Evolutionary conservation across 2,797 vertebrate genomes (phyloP), one percentile per base, ranked within the genome.

Genomic region (Pristis pectinata): DNA sequence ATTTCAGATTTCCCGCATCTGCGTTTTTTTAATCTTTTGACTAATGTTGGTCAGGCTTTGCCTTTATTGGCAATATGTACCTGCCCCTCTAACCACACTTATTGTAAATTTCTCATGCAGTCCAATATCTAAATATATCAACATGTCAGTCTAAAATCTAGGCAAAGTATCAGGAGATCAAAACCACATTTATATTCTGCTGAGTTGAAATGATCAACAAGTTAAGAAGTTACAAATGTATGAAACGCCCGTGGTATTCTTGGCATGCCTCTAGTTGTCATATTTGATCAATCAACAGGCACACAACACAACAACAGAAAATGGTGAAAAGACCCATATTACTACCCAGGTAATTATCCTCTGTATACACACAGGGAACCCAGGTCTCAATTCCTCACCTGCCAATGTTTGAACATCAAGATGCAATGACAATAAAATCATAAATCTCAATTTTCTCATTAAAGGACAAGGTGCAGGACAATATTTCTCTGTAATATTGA

Each of bases 171-270:
- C 87, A 91, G 89, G 11, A 72, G 37, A 53, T 74, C 92, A 93
- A 49, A 53, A 93, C 13, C 67, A 72, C 37, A 72, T 34, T 70
- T 34, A 74, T 53, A 41, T 49, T 67, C 87, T 91, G 67, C 41
- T 0, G 24, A 72, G 24, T 93, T 72, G 64, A 93, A 72, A 93
- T 3, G 67, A 74, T 74, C 67, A 93, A 13, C 92, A 93, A 53
- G 27, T 72, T 93, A 74, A 91, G 56, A 64, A 93, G 67, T 49
- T 74, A 49, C 92, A 93, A 93, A 49, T 74, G 67, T 74, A 93
- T 53, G 22, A 93, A 93, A 53, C 93, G 67, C 92, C 15, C 10
- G 34, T 93, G 37, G 67, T 19, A 74, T 93, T 74, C 92, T 93
- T 93, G 67, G 92, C 92, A 53, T 53, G 22, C 27, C 44, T 53